Conservation (phyloP, 2,888 invertebrate species). For the Kuschelorhynchus macadamiae region DNA sequence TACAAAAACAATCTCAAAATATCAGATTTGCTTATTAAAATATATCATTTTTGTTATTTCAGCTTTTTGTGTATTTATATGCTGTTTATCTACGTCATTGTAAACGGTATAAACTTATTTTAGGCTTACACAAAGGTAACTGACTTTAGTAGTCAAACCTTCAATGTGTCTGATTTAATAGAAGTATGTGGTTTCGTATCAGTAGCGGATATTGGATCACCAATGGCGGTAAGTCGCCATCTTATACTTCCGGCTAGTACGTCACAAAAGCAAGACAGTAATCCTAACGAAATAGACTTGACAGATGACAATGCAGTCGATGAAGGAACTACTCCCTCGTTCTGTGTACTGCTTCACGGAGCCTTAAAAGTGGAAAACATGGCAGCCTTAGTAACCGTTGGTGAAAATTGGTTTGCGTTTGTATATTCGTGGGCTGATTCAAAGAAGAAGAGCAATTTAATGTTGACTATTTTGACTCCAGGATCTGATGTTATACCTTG, state of each 20-base stretch:
- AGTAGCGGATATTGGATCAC: slow-evolving; percentile 91
- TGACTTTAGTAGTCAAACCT: slow-evolving; percentile 76
- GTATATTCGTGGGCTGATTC: slow-evolving; percentile 94
- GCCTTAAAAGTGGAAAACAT: slow-evolving; percentile 84
- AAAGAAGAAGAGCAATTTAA: slow-evolving; percentile 92
- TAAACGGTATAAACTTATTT: too few relatives aligned
- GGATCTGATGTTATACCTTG: slow-evolving; percentile 85
- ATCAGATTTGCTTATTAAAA: too few relatives aligned
- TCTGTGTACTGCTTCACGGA: slow-evolving; percentile 94
- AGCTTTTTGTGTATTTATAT: not conserved
- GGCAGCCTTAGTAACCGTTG: slow-evolving; percentile 89
- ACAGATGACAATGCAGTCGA: slow-evolving; percentile 75
- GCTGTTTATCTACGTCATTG: too few relatives aligned
- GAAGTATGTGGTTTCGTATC: slow-evolving; percentile 91
- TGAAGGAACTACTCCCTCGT: slow-evolving; percentile 86
- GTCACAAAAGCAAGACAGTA: slow-evolving; percentile 54
- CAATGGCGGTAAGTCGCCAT: slow-evolving; percentile 92
- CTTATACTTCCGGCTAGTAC: slow-evolving; percentile 83
- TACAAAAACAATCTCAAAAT: too few relatives aligned
- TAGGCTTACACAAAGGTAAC: slow-evolving; percentile 71
- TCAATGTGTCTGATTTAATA: slow-evolving; percentile 79
- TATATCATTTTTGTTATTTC: too few relatives aligned
- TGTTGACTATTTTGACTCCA: slow-evolving; percentile 87
- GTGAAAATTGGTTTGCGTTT: slow-evolving; percentile 92
- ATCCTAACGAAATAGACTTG: slow-evolving; percentile 57